Conservation (phyloP, 1,140 invertebrate species). For the Calycopis cecrops region DNA sequence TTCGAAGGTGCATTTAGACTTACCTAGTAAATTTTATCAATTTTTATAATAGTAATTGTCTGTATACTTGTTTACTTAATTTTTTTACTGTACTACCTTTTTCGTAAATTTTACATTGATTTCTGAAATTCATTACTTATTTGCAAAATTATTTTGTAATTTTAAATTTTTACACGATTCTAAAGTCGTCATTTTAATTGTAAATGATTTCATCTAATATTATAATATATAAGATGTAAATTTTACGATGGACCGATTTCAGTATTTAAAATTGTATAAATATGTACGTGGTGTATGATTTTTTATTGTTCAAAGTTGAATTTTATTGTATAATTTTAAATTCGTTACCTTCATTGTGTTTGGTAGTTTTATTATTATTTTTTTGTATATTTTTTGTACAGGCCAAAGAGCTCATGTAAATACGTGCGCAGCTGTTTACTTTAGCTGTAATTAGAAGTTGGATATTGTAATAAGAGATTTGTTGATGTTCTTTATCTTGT, state of each 20-base stretch:
- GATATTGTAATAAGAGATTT: constrained; percentile 71
- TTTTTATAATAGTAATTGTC: constrained; percentile 15
- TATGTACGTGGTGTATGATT: constrained; percentile 29
- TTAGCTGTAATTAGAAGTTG: constrained; percentile 57
- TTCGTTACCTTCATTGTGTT: constrained; percentile 56
- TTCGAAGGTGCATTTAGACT: constrained; percentile 34
- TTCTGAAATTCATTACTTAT: background rate
- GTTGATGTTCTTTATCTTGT: constrained; percentile 72
- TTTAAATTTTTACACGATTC: background rate
- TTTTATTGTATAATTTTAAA: constrained; percentile 67
- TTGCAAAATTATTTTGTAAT: background rate
- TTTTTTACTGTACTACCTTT: background rate
- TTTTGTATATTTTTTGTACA: constrained; percentile 61
- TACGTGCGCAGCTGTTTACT: constrained; percentile 37
- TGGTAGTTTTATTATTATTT: constrained; percentile 43
- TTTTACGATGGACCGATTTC: constrained; percentile 41
- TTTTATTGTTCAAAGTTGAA: constrained; percentile 47
- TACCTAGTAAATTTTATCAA: constrained; percentile 12
- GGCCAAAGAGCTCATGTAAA: constrained; percentile 72
- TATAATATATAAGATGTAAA: constrained; percentile 29
- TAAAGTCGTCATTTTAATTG: background rate
- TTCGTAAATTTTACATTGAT: background rate
- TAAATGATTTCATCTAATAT: background rate
- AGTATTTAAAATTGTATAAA: constrained; percentile 42
- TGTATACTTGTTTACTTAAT: constrained; percentile 14